Evolutionary conservation across 2,797 vertebrate species (phyloP).

Genomic region (Sarcophilus harrisii): DNA sequence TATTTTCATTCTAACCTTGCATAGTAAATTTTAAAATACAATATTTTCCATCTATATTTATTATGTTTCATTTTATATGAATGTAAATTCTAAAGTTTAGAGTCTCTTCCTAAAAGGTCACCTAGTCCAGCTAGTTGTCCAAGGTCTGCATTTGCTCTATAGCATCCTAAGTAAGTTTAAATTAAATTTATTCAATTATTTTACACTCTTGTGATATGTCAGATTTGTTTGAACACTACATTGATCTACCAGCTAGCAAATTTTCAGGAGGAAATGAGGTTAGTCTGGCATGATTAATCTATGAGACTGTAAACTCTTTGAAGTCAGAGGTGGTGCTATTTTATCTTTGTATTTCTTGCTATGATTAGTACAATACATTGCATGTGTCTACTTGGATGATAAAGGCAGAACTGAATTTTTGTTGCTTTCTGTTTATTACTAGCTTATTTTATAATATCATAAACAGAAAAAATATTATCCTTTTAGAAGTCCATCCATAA

Average conservation of each 20-base stretch:
- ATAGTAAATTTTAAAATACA: background rate
- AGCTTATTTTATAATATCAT: background rate
- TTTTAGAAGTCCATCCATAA: background rate
- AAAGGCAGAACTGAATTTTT: background rate
- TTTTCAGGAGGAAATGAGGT: background rate
- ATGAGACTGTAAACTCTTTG: background rate
- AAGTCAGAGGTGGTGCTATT: background rate
- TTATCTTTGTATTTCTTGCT: background rate
- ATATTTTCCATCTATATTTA: background rate
- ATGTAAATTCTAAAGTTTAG: background rate
- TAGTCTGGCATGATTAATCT: background rate
- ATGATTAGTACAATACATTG: background rate
- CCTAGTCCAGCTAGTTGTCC: background rate
- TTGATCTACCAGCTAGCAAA: background rate
- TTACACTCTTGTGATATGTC: background rate
- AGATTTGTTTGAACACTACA: background rate
- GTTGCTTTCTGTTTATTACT: background rate
- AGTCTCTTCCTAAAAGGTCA: background rate
- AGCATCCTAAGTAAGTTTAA: background rate
- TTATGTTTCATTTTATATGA: background rate
- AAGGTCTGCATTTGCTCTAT: background rate
- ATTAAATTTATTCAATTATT: background rate
- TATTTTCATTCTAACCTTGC: background rate
- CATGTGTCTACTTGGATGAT: background rate
- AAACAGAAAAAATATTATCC: background rate